Evolutionary conservation across 2,797 vertebrate genomes (phyloP), one percentile per base, ranked within the genome.

Genomic region (Mionectes olivaceus): DNA sequence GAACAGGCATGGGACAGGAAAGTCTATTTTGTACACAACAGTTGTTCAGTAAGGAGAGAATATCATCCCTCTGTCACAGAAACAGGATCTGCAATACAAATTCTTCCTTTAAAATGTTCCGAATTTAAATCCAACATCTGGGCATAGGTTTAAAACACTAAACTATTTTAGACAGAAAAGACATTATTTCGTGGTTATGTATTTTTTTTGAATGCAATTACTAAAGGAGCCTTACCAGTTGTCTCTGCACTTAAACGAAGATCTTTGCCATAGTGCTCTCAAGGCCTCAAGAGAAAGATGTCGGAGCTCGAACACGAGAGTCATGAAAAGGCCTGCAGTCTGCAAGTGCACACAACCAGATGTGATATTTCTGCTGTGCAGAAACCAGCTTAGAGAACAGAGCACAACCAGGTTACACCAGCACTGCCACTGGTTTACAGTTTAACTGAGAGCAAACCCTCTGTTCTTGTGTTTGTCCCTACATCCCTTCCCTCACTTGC

Each of bases 181-280:
- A 60, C 59, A 46, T 9, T 9, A 33, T 37, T 55, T 71, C 0
- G 69, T 79, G 64, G 7, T 13, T 49, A 7, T 27, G 9, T 25
- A 17, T 12, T 35, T 69, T 35, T 69, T 70, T 71, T 22, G 5
- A 78, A 50, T 13, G 15, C 14, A 59, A 5, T 35, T 85, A 33
- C 35, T 65, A 25, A 69, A 75, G 32, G 16, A 14, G 13, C 47
- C 98, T 98, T 94, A 99, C 99, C 98, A 98, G 88, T 98, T 98
- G 90, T 98, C 98, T 75, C 94, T 96, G 87, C 98, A 99, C 96
- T 98, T 98, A 92, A 98, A 98, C 10, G 98, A 98, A 5, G 98
- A 97, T 53, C 96, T 97, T 84, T 95, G 93, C 98, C 99, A 99
- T 19, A 98, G 94, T 4, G 89, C 96, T 93, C 90, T 96, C 70